These are phyloP conservation scores for Syrrhaptes paradoxus DNA, from an alignment of 2,113 vertebrate genomes.

Conservation along the genomic window DNA sequence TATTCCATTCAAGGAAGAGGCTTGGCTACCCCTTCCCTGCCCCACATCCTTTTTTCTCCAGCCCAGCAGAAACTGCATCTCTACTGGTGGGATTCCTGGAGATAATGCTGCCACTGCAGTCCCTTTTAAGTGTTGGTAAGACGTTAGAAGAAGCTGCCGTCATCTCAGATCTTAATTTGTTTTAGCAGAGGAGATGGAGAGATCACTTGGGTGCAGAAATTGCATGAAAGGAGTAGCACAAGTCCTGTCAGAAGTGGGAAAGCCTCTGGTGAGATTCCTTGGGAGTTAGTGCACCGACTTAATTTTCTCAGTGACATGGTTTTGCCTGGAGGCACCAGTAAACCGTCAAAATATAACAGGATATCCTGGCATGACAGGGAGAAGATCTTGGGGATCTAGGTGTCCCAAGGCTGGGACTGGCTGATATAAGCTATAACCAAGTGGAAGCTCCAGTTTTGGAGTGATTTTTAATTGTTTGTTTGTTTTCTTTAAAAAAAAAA, in stretches of 20 bases:
- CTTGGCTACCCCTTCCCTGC: background rate
- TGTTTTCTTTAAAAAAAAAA: background rate
- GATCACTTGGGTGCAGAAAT: background rate
- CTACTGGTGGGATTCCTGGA: background rate
- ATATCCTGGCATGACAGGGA: background rate
- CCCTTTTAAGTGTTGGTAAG: background rate
- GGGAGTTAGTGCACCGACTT: background rate
- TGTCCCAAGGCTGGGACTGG: background rate
- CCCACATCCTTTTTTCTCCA: background rate
- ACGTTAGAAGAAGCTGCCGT: background rate
- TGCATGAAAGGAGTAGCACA: background rate
- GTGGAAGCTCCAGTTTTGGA: background rate
- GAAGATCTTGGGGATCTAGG: background rate
- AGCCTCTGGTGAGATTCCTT: background rate
- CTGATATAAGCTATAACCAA: background rate
- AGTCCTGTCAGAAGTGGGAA: background rate
- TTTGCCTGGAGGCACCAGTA: conserved; percentile 27
- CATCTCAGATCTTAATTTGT: background rate
- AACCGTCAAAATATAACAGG: background rate
- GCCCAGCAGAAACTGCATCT: background rate
- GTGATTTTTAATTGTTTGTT: background rate
- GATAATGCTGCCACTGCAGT: background rate
- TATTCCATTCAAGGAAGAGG: background rate
- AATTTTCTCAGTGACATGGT: background rate
- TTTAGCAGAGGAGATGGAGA: background rate